phyloP scores from a whole-genome alignment of 2,113 vertebrate species.

The Tauraco erythrolophus region DNA sequence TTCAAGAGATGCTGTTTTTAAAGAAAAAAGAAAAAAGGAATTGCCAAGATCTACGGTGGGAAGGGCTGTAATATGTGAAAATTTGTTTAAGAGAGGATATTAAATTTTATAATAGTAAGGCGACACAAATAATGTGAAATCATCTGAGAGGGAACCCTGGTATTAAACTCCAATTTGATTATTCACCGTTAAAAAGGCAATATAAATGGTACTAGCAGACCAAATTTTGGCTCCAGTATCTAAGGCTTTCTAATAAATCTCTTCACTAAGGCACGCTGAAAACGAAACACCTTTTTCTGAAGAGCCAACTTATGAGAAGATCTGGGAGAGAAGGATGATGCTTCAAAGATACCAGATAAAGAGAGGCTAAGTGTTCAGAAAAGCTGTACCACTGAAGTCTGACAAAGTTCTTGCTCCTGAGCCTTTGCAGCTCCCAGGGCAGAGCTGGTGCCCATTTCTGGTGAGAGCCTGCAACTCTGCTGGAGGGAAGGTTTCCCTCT shows the following conservation, averaged over 20 bases:
- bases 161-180: not conserved
- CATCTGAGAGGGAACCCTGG: not conserved
- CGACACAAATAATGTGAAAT: not conserved
- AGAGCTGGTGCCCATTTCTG: not conserved
- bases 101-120: not conserved
- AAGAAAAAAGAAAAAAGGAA: not conserved
- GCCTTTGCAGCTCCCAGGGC: not conserved
- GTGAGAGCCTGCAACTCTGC: not conserved
- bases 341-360: not conserved
- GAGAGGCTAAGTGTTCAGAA: not conserved
- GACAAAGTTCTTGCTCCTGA: not conserved
- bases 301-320: not conserved
- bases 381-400: rapidly evolving
- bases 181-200: not conserved
- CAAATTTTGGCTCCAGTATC: not conserved
- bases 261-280: not conserved
- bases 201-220: not conserved
- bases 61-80: not conserved
- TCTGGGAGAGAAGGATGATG: not conserved
- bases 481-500: not conserved
- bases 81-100: not conserved
- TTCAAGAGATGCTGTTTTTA: not conserved
- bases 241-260: not conserved
- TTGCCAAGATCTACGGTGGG: not conserved
- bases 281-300: not conserved